Conservation (phyloP, 2,113 vertebrate species). For the Osmerus mordax region DNA sequence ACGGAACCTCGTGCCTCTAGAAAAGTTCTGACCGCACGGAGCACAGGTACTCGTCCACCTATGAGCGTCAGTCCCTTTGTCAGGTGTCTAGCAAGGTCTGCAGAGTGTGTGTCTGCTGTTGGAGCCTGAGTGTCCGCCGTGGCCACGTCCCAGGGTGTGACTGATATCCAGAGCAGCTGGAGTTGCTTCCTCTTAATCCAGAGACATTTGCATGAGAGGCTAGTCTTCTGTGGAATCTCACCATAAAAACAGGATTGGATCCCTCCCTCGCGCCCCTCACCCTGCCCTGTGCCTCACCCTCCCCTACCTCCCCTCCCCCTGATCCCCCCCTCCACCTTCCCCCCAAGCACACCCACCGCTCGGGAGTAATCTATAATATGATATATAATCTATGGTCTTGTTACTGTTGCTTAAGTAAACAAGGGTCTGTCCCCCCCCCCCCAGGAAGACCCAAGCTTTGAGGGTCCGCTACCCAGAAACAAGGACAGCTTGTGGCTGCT, state of each 20-base stretch:
- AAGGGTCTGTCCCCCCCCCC: too few species aligned
- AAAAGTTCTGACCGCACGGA: neutral
- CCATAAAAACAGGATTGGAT: conserved; percentile 17
- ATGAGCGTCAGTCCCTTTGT: conserved; percentile 14
- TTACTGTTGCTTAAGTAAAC: neutral
- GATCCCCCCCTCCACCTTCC: conserved; percentile 7
- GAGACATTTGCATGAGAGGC: conserved; percentile 41
- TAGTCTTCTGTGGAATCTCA: conserved; percentile 2
- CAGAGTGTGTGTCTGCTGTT: neutral
- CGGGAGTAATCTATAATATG: too few species aligned
- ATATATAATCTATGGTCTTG: neutral
- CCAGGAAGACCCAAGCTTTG: conserved; percentile 17
- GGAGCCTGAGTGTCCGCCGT: neutral
- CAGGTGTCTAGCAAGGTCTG: conserved; percentile 5
- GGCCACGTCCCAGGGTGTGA: neutral
- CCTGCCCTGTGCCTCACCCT: too few species aligned
- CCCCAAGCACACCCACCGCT: too few species aligned
- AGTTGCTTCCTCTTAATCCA: neutral
- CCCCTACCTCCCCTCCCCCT: too few species aligned
- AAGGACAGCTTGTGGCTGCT: conserved; percentile 28
- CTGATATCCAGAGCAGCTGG: neutral
- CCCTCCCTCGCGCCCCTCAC: neutral
- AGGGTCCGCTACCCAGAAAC: neutral
- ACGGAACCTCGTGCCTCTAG: neutral
- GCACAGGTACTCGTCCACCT: neutral